Percentiles rank a stretch among this genome's conserved stretches.
These are phyloP conservation scores for Hypocryptadius cinnamomeus DNA, from an alignment of 2,113 vertebrate genomes.

Conservation along the genomic window DNA sequence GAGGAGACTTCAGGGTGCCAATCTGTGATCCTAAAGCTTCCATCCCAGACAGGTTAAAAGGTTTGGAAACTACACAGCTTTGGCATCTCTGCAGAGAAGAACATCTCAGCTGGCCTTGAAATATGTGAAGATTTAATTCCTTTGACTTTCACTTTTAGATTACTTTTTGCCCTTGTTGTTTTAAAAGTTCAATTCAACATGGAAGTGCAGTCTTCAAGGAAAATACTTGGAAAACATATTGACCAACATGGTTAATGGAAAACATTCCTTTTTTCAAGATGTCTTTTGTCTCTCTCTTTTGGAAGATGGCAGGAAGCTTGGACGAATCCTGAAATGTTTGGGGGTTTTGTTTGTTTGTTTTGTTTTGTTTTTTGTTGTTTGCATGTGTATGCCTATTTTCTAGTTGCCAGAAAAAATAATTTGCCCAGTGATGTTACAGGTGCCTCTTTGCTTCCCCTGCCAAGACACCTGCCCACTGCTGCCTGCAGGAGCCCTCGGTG, in stretches of 20 bases:
- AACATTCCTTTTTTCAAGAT: not conserved
- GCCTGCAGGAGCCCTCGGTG: not conserved
- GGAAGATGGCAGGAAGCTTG: not conserved
- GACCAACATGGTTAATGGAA: not conserved
- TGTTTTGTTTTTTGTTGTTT: not conserved
- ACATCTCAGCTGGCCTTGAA: not conserved
- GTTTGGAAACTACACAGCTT: not conserved
- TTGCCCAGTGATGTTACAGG: constrained; percentile 26
- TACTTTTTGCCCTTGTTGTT: not conserved
- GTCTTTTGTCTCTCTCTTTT: not conserved
- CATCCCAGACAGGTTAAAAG: not conserved
- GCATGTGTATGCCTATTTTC: not conserved
- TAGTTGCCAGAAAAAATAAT: not conserved
- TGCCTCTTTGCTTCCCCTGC: not conserved
- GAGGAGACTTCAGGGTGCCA: not conserved
- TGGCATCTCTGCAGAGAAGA: not conserved
- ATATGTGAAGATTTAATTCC: not conserved
- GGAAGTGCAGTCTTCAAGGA: not conserved
- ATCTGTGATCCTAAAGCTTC: not conserved
- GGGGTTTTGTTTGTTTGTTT: not conserved
- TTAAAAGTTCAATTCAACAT: not conserved
- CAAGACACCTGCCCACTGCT: constrained; percentile 34
- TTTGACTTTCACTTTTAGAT: not conserved
- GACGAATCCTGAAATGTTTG: not conserved
- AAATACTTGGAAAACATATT: not conserved